Conservation (phyloP, 2,888 invertebrate genomes). For the Apeira syringaria region DNA sequence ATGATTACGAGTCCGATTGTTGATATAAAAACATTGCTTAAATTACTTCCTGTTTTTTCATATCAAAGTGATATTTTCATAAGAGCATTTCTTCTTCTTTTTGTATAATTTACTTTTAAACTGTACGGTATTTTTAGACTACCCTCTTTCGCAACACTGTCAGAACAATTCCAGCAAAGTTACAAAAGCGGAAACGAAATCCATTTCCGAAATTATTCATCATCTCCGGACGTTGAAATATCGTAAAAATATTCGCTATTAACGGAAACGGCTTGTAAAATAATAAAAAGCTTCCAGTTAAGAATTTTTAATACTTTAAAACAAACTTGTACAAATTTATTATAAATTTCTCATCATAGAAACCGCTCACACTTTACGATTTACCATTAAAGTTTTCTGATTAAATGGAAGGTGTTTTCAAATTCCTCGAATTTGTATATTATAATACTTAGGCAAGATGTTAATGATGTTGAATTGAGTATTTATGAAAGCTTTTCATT, state of each 20-base stretch:
- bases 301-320: constrained; percentile 12
- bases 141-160: neutral
- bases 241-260: constrained; percentile 9
- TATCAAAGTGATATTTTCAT: no score
- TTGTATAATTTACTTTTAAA: neutral
- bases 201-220: constrained; percentile 1
- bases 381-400: constrained; percentile 8
- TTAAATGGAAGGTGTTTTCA: constrained; percentile 2
- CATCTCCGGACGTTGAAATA: constrained; percentile 1
- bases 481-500: no score
- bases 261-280: constrained; percentile 13
- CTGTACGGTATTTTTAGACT: neutral
- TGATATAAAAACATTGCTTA: no score
- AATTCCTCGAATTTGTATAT: constrained; percentile 9
- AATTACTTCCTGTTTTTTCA: no score
- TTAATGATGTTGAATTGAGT: no score
- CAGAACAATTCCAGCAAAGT: constrained; percentile 1
- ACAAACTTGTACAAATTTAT: constrained; percentile 23
- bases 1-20: no score
- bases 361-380: constrained; percentile 9
- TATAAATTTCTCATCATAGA: constrained; percentile 24
- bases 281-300: constrained; percentile 18
- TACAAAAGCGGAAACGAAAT: neutral
- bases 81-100: neutral
- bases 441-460: no score